Evolutionary conservation across 1,140 invertebrate species (phyloP).

Genomic region (Bicyclus anynana): DNA sequence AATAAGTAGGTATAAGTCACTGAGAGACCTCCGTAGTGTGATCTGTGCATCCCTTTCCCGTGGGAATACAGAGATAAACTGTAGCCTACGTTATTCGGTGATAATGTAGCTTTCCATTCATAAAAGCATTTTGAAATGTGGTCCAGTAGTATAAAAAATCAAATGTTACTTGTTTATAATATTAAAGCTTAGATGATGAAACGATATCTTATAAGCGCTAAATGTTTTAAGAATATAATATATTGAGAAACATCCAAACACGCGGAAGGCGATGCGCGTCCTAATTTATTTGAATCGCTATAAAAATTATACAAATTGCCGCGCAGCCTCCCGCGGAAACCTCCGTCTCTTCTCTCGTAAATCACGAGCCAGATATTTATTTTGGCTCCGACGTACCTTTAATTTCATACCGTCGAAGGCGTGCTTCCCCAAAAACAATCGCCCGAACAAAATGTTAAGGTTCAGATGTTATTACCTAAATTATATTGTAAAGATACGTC

Average conservation of each 20-base stretch:
- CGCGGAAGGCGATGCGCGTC: conserved; percentile 1
- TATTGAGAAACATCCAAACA: not conserved
- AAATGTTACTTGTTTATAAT: too few species aligned
- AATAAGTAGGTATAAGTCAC: too few species aligned
- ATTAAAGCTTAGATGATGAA: too few species aligned
- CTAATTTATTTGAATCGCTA: conserved; percentile 8
- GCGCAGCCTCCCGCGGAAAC: not conserved
- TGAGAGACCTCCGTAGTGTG: too few species aligned
- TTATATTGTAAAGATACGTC: not conserved
- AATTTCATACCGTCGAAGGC: not conserved
- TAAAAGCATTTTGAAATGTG: too few species aligned
- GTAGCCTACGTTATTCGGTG: too few species aligned
- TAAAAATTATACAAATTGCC: conserved; percentile 8
- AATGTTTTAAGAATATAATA: conserved; percentile 1
- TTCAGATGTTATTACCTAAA: not conserved
- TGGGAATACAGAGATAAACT: too few species aligned
- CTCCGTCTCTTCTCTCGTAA: not conserved
- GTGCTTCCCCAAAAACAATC: not conserved
- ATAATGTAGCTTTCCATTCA: too few species aligned
- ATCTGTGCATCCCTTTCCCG: too few species aligned
- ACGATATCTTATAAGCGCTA: not conserved
- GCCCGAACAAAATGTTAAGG: not conserved
- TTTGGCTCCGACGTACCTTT: not conserved
- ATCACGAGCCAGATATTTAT: conserved; percentile 1
- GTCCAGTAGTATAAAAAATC: too few species aligned